Base-by-base conservation (phyloP, 2,113 vertebrate genomes). In the Lathamus discolor region DNA sequence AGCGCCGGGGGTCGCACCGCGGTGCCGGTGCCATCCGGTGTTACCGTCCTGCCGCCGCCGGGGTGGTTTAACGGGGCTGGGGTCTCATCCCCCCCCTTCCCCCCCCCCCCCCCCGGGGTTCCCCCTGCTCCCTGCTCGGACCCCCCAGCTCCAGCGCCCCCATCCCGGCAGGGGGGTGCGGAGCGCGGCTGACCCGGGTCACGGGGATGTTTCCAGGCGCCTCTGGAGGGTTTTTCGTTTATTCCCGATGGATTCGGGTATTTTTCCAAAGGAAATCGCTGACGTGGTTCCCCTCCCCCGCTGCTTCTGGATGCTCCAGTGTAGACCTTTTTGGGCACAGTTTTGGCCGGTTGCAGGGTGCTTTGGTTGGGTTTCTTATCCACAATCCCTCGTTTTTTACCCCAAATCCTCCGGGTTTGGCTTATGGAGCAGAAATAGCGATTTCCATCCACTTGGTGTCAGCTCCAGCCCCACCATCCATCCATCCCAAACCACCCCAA, bases 211-310 rank as follows among this genome's bases (percentile, higher is more conserved):
- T 46, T 14, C 0, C 1, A 37, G 44, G 2, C 1, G 1, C 13
- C 41, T 74, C 62, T 13, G 13, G 55, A 79, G 24, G 2, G 28
- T 85, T 70, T 76, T 89, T 46, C 25, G 8, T n/a, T 63, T 63
- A 4, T 72, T 75, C 46, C 28, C 44, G 1, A 1, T 2, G 62
- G 62, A 9, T 66, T 88, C 11, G 25, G 84, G 87, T 94, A 88
- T 62, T 96, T 96, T 96, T 94, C 93, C 95, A 83, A 62, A 91
- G 93, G 95, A 96, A 96, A 94, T 52, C 6, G 4, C 79, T 74
- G 86, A 55, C 3, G 16, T 15, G 5, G 17, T 33, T 25, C 4
- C 8, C 10, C 19, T 48, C 19, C 17, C 9, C 46, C 62, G 3
- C 18, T 72, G 13, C 59, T 74, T n/a, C 66, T 76, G 57, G 39